Conservation (phyloP, 2,113 vertebrate genomes). For the Notarius quadriscutis region DNA sequence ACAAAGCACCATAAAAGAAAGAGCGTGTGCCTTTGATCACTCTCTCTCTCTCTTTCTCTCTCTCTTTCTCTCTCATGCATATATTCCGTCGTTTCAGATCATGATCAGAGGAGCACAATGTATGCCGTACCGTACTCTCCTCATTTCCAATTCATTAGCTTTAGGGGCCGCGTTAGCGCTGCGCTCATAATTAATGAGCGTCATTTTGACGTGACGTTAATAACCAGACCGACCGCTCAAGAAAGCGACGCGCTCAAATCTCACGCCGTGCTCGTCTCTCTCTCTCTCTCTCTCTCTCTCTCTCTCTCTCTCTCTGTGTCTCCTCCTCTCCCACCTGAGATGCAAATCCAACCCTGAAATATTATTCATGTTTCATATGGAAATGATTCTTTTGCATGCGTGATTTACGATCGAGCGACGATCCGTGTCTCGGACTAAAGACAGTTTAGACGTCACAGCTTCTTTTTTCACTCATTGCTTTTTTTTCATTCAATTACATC, state of each 20-base stretch:
- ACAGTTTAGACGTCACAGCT: background rate
- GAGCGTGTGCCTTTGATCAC: slow-evolving; percentile 44
- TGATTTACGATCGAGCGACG: slow-evolving; percentile 21
- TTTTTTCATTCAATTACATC: background rate
- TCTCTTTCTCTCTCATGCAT: slow-evolving; percentile 41
- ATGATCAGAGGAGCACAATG: slow-evolving; percentile 44
- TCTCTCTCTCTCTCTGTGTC: background rate
- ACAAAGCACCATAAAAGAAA: slow-evolving; percentile 47
- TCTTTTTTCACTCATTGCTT: background rate
- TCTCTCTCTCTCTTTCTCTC: slow-evolving; percentile 10
- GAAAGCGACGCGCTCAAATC: slow-evolving; percentile 22
- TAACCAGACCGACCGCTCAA: slow-evolving; percentile 33
- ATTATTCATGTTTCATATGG: slow-evolving; percentile 37
- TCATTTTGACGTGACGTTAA: slow-evolving; percentile 43
- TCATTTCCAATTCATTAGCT: slow-evolving; percentile 52
- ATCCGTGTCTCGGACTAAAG: background rate
- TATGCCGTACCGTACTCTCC: slow-evolving; percentile 45
- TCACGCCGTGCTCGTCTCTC: background rate
- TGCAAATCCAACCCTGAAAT: slow-evolving; percentile 3
- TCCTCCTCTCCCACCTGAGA: slow-evolving; percentile 22
- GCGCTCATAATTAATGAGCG: slow-evolving; percentile 50
- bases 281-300: slow-evolving; percentile 8
- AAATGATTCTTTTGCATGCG: slow-evolving; percentile 22
- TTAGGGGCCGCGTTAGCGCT: slow-evolving; percentile 34
- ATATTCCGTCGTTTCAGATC: slow-evolving; percentile 45